phyloP scores from a whole-genome alignment of 2,113 vertebrate genomes.

The Corynorhinus townsendii region DNA sequence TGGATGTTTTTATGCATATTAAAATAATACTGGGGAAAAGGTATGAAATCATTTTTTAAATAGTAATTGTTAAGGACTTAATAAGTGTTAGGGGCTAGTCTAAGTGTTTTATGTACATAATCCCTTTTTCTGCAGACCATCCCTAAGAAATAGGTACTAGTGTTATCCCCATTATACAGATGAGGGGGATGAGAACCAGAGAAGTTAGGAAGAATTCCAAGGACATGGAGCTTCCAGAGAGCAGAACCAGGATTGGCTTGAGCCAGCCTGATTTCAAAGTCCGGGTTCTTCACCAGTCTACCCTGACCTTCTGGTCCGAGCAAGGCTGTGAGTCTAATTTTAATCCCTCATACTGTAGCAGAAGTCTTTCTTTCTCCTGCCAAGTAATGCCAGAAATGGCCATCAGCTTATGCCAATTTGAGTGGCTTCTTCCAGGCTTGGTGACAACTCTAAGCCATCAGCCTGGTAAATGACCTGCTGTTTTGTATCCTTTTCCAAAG shows the following conservation, averaged over 20 bases:
- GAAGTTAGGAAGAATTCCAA: not conserved
- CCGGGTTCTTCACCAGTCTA: fast-evolving
- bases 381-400: not conserved
- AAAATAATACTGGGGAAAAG: not conserved
- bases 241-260: not conserved
- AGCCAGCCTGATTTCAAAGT: not conserved
- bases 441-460: not conserved
- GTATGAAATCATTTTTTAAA: not conserved
- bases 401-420: not conserved
- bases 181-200: not conserved
- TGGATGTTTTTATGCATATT: not conserved
- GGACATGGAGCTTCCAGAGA: not conserved
- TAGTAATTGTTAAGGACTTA: not conserved
- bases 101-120: not conserved
- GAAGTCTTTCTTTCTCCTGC: not conserved
- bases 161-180: not conserved
- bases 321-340: not conserved
- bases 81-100: not conserved
- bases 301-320: no score
- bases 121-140: not conserved
- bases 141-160: not conserved
- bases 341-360: not conserved
- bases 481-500: not conserved
- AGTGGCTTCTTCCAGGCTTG: not conserved
- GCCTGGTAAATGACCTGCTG: not conserved